A percentile compares a stretch with the other conserved stretches of the same genome.
Evolutionary conservation across 2,797 vertebrate species (phyloP).

Genomic region (Distichodus sexfasciatus): DNA sequence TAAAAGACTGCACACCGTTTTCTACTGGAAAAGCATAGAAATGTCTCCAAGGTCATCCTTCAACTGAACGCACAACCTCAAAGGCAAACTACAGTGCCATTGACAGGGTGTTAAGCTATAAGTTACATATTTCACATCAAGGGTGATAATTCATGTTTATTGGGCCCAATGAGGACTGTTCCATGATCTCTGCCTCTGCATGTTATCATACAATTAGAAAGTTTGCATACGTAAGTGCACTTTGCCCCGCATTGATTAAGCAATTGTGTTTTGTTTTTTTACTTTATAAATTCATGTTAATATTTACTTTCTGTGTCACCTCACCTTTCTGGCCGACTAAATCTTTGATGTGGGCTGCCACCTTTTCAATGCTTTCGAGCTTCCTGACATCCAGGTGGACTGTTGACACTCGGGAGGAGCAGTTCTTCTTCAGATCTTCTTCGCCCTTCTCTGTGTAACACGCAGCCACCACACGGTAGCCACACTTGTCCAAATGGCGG

Average conservation of each 20-base stretch:
- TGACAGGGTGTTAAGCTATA: too few relatives aligned
- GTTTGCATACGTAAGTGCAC: too few relatives aligned
- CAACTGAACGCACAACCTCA: too few relatives aligned
- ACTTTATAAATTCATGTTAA: not conserved
- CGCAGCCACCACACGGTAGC: constrained; percentile 70
- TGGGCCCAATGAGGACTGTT: not conserved
- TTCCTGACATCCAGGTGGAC: constrained; percentile 69
- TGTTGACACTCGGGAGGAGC: constrained; percentile 62
- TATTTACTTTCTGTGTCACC: not conserved
- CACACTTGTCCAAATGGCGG: constrained; percentile 67
- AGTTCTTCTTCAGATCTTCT: constrained; percentile 70
- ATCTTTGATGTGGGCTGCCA: constrained; percentile 60
- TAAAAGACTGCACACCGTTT: too few relatives aligned
- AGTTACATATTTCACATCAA: too few relatives aligned
- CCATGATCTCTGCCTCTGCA: not conserved
- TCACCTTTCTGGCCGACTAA: constrained; percentile 60
- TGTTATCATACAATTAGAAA: not conserved
- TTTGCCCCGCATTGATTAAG: too few relatives aligned
- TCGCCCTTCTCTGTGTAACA: constrained; percentile 75
- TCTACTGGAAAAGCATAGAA: too few relatives aligned
- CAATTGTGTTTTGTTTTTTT: too few relatives aligned
- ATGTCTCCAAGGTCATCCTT: too few relatives aligned
- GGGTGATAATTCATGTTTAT: not conserved
- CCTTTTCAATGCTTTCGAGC: constrained; percentile 65
- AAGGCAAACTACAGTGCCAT: too few relatives aligned